A percentile compares a stretch with the other conserved stretches of the same genome.
Evolutionary conservation across 2,888 invertebrate species (phyloP).

Genomic region (Seira ritae): DNA sequence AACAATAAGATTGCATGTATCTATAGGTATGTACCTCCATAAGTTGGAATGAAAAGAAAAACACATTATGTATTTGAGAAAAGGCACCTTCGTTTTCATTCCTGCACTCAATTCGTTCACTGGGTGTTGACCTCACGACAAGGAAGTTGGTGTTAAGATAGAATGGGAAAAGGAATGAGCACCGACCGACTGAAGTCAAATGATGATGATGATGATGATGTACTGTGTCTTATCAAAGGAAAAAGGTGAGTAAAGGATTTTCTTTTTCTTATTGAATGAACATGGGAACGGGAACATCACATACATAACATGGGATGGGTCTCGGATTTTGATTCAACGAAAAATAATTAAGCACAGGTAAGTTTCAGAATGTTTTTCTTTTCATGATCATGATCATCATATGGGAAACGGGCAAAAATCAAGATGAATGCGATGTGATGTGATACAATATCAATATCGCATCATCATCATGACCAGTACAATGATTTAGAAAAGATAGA

Average conservation of each 20-base stretch:
- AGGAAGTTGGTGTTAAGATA: not conserved
- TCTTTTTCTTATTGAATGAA: not conserved
- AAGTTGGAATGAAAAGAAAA: not conserved
- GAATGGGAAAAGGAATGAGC: not conserved
- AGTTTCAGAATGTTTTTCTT: too few species aligned
- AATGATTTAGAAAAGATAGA: slow-evolving; percentile 18
- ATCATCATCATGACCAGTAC: slow-evolving; percentile 52
- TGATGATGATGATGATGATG: not conserved
- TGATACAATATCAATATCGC: slow-evolving; percentile 21
- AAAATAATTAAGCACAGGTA: too few species aligned
- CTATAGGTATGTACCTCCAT: too few species aligned
- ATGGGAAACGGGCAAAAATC: slow-evolving; percentile 12
- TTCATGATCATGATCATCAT: not conserved
- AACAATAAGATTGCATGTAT: not conserved
- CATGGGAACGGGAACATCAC: not conserved
- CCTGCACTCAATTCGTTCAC: not conserved
- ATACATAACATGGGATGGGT: not conserved
- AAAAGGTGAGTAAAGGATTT: too few species aligned
- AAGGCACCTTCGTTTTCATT: not conserved
- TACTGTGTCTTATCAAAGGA: not conserved
- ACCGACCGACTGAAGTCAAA: not conserved
- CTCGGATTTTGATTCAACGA: too few species aligned
- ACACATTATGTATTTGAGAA: not conserved
- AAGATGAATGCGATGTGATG: not conserved
- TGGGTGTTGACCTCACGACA: not conserved